phyloP scores from a whole-genome alignment of 2,797 vertebrate genomes.

The Phrynocephalus vlangalii region DNA sequence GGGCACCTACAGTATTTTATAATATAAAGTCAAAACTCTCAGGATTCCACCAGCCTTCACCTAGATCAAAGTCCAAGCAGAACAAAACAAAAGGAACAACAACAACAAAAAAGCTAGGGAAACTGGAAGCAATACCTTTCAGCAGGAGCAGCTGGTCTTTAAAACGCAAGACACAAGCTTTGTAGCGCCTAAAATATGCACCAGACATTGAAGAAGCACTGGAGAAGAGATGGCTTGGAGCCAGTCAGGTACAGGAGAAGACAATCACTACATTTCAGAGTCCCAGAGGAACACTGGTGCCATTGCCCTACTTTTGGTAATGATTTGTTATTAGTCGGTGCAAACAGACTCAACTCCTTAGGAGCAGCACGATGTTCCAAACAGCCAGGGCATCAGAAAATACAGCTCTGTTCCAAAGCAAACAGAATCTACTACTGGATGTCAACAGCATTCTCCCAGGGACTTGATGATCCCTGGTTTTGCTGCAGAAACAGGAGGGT shows the following conservation, averaged over 20 bases:
- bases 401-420: background rate
- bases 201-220: background rate
- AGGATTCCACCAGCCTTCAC: constrained; percentile 6
- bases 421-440: background rate
- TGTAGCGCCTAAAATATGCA: background rate
- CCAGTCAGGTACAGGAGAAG: background rate
- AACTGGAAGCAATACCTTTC: background rate
- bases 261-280: background rate
- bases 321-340: background rate
- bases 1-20: background rate
- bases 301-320: constrained; percentile 12
- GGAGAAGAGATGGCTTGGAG: background rate
- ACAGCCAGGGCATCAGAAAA: background rate
- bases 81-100: background rate
- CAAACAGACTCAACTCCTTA: background rate
- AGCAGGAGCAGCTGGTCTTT: background rate
- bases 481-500: background rate
- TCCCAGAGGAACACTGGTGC: background rate
- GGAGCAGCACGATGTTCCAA: background rate
- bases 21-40: constrained; percentile 18
- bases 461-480: background rate
- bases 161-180: constrained; percentile 9
- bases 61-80: constrained; percentile 10
- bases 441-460: background rate
- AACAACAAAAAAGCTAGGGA: background rate